Evolutionary conservation across 1,140 invertebrate genomes (phyloP).

Genomic region (Meloidogyne exigua): DNA sequence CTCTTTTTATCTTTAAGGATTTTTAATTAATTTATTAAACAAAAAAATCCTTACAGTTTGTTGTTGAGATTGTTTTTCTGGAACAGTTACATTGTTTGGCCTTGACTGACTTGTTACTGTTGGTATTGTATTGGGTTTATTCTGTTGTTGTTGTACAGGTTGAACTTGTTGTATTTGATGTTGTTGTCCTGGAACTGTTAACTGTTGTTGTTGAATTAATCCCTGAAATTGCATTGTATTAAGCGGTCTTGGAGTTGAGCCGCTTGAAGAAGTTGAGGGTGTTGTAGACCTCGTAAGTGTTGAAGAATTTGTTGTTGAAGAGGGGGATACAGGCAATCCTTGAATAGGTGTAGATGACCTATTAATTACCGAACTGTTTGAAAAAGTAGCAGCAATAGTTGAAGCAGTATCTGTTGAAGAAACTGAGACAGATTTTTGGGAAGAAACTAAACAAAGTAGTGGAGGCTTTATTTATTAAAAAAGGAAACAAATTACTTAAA

Average conservation of each 20-base stretch:
- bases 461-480: neutral
- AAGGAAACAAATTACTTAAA: neutral
- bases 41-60: neutral
- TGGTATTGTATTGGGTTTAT: neutral
- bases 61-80: neutral
- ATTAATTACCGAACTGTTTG: neutral
- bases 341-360: neutral
- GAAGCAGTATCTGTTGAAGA: neutral
- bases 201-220: neutral
- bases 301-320: neutral
- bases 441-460: neutral
- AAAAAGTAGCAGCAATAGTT: neutral
- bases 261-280: neutral
- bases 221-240: neutral
- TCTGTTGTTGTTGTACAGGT: neutral
- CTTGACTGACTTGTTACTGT: constrained; percentile 1
- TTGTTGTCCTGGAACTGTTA: neutral
- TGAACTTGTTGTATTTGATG: neutral
- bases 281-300: neutral
- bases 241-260: neutral
- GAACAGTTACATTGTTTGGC: constrained; percentile 3
- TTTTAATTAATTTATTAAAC: neutral
- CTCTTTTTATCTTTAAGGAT: neutral
- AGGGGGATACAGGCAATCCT: neutral
- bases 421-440: neutral